Evolutionary conservation across 2,888 invertebrate genomes (phyloP).

Genomic region (Cynaeus angustus): DNA sequence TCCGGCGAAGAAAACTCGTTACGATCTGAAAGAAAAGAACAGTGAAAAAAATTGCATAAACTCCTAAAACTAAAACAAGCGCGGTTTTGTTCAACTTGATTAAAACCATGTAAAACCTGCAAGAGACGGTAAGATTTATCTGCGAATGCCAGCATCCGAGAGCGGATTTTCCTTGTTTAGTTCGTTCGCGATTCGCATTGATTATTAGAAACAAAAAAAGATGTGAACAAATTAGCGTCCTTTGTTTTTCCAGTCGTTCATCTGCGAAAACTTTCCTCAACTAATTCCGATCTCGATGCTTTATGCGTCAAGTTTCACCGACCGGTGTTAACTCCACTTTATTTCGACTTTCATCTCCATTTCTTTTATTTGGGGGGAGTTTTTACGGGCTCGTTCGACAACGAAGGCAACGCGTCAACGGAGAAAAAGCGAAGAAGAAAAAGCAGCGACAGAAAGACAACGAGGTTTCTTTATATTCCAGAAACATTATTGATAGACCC

Average conservation of each 20-base stretch:
- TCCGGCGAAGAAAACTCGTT: slow-evolving; percentile 1
- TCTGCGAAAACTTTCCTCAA: slow-evolving; percentile 9
- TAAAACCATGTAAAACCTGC: slow-evolving; percentile 53
- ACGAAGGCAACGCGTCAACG: slow-evolving; percentile 2
- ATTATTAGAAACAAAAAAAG: slow-evolving; percentile 22
- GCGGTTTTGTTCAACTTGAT: slow-evolving; percentile 50
- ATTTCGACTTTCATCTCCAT: slow-evolving; percentile 48
- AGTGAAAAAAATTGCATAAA: neutral
- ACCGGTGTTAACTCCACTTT: slow-evolving; percentile 25
- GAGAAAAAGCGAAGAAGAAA: neutral
- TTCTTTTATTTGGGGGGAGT: slow-evolving; percentile 35
- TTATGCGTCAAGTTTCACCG: slow-evolving; percentile 7
- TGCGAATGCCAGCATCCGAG: slow-evolving; percentile 48
- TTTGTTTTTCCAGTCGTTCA: slow-evolving; percentile 25
- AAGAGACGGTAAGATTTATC: slow-evolving; percentile 52
- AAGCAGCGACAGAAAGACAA: neutral
- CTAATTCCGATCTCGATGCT: slow-evolving; percentile 23
- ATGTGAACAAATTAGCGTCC: slow-evolving; percentile 28
- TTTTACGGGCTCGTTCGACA: slow-evolving; percentile 3
- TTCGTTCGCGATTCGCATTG: slow-evolving; percentile 10
- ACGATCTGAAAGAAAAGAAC: neutral
- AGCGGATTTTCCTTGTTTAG: slow-evolving; percentile 15
- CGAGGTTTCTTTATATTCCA: neutral
- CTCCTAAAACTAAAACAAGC: too few relatives aligned
- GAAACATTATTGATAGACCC: neutral